Evolutionary conservation across 2,113 vertebrate genomes (phyloP).

Genomic region (Elanoides forficatus): DNA sequence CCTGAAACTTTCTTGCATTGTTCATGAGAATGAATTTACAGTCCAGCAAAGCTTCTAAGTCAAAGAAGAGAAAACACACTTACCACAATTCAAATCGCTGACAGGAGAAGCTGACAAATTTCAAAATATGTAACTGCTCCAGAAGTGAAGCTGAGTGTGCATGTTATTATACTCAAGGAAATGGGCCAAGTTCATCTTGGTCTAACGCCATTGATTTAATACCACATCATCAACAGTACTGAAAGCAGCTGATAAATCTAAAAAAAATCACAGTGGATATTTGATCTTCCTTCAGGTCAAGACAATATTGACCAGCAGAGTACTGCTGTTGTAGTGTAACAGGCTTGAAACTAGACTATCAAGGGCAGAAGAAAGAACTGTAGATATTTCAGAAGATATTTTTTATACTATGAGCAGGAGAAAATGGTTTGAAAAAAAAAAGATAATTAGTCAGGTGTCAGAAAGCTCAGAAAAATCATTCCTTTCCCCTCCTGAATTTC

Average conservation of each 20-base stretch:
- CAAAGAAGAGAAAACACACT: neutral
- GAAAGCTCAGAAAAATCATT: neutral
- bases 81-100: neutral
- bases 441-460: neutral
- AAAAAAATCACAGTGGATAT: neutral
- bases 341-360: neutral
- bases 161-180: neutral
- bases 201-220: neutral
- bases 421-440: neutral
- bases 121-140: neutral
- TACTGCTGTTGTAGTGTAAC: neutral
- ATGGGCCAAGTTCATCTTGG: neutral
- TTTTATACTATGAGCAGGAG: neutral
- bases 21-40: neutral
- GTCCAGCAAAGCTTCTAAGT: neutral
- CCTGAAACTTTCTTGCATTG: neutral
- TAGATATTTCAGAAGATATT: neutral
- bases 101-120: neutral
- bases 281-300: neutral
- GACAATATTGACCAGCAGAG: neutral
- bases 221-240: neutral
- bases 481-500: neutral
- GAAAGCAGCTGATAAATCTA: neutral
- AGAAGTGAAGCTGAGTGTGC: neutral
- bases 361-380: neutral